phyloP scores from a whole-genome alignment of 2,797 vertebrate species.

The Anguilla megastoma region DNA sequence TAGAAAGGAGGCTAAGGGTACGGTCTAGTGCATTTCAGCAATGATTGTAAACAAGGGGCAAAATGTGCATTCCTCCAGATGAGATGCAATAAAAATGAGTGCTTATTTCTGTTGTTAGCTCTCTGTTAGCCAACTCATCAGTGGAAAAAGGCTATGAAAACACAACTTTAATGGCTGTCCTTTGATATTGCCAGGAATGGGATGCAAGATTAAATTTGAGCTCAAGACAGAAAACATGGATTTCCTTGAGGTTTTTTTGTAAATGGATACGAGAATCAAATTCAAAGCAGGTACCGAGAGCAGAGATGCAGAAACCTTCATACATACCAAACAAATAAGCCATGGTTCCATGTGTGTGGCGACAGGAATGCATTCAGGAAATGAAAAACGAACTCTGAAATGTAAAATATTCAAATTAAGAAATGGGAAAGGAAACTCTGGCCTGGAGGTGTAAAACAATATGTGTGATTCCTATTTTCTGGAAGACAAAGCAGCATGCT shows the following conservation, averaged over 20 bases:
- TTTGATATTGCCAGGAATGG: slow-evolving; percentile 61
- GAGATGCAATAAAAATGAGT: slow-evolving; percentile 26
- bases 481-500: slow-evolving; percentile 27
- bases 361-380: slow-evolving; percentile 49
- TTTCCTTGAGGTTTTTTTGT: slow-evolving; percentile 59
- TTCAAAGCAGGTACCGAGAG: slow-evolving; percentile 59
- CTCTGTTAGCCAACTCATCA: slow-evolving; percentile 37
- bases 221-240: slow-evolving; percentile 44
- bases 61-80: slow-evolving; percentile 29
- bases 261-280: slow-evolving; percentile 59
- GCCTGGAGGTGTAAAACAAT: slow-evolving; percentile 44
- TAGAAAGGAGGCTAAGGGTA: neutral
- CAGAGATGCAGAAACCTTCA: slow-evolving; percentile 33
- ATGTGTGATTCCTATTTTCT: slow-evolving; percentile 32
- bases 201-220: slow-evolving; percentile 52
- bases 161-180: slow-evolving; percentile 49
- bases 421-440: slow-evolving; percentile 38
- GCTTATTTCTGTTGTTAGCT: slow-evolving; percentile 32
- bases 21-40: neutral
- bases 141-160: slow-evolving; percentile 30
- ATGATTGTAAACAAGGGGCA: neutral
- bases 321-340: slow-evolving; percentile 52
- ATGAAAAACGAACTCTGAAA: slow-evolving; percentile 49
- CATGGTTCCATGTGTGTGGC: slow-evolving; percentile 42
- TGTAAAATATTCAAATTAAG: slow-evolving; percentile 47